A percentile compares a stretch with the other conserved stretches of the same genome.
phyloP scores from a whole-genome alignment of 1,140 invertebrate species.

The Amyelois transitella region DNA sequence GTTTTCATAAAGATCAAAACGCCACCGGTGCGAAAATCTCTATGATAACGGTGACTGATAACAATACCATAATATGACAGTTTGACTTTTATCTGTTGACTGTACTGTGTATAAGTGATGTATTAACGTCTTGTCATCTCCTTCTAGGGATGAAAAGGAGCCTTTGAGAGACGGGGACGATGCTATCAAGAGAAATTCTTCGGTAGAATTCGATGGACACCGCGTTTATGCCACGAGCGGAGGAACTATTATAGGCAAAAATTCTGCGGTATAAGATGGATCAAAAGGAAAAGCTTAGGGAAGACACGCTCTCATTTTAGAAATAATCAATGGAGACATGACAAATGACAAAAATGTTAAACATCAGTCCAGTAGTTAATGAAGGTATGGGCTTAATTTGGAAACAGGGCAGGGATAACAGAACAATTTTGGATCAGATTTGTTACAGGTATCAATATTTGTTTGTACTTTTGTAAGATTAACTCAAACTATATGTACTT shows the following conservation, averaged over 20 bases:
- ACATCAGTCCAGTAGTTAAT: not conserved
- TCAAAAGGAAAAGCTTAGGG: not conserved
- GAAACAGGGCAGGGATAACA: too few relatives aligned
- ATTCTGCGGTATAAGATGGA: conserved; percentile 82
- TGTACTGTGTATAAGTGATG: not conserved
- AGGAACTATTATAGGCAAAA: conserved; percentile 84
- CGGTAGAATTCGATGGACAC: conserved; percentile 86
- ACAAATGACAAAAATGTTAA: not conserved
- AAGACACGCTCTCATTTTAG: not conserved
- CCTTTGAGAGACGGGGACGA: conserved; percentile 81
- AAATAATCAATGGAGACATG: not conserved
- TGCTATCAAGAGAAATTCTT: conserved; percentile 82
- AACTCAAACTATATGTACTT: too few relatives aligned
- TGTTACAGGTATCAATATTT: too few relatives aligned
- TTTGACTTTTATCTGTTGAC: not conserved
- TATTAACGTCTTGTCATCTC: conserved; percentile 2
- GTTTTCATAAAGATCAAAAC: not conserved
- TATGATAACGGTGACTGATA: too few relatives aligned
- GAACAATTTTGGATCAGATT: too few relatives aligned
- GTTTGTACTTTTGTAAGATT: too few relatives aligned
- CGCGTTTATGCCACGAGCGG: conserved; percentile 86
- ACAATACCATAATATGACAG: too few relatives aligned
- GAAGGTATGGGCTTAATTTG: too few relatives aligned
- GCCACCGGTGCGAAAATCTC: too few relatives aligned
- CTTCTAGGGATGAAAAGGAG: conserved; percentile 85